phyloP scores from a whole-genome alignment of 2,888 invertebrate genomes.

The Netelia melanura region DNA sequence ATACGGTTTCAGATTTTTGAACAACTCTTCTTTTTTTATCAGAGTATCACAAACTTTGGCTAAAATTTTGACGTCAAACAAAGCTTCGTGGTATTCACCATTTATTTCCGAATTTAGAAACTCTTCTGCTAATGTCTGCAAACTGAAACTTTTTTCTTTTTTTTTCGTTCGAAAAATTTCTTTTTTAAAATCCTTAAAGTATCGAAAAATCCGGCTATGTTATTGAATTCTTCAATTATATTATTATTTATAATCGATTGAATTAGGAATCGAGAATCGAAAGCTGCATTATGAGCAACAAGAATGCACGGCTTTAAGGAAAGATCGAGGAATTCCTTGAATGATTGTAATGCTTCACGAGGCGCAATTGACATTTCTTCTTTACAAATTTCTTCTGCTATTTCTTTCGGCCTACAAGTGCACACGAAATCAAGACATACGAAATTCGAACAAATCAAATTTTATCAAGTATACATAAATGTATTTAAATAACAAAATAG shows the following conservation, averaged over 20 bases:
- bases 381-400: no score
- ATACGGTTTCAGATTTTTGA: no score
- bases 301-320: constrained; percentile 50
- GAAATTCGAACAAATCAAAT: background rate
- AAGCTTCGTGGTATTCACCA: background rate
- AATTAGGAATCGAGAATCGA: constrained; percentile 38
- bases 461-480: background rate
- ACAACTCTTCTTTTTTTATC: no score
- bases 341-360: constrained; percentile 35
- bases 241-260: constrained; percentile 27
- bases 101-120: background rate
- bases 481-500: background rate
- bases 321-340: constrained; percentile 40
- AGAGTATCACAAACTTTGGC: no score
- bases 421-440: no score
- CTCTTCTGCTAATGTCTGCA: background rate
- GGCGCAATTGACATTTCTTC: constrained; percentile 3
- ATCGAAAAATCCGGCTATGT: constrained; percentile 61
- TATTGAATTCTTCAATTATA: constrained; percentile 53
- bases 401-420: no score
- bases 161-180: constrained; percentile 22
- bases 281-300: constrained; percentile 61
- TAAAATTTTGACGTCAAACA: no score
- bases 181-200: constrained; percentile 46
- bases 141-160: constrained; percentile 2